phyloP scores from a whole-genome alignment of 2,113 vertebrate species.

The Chloroceryle aenea region DNA sequence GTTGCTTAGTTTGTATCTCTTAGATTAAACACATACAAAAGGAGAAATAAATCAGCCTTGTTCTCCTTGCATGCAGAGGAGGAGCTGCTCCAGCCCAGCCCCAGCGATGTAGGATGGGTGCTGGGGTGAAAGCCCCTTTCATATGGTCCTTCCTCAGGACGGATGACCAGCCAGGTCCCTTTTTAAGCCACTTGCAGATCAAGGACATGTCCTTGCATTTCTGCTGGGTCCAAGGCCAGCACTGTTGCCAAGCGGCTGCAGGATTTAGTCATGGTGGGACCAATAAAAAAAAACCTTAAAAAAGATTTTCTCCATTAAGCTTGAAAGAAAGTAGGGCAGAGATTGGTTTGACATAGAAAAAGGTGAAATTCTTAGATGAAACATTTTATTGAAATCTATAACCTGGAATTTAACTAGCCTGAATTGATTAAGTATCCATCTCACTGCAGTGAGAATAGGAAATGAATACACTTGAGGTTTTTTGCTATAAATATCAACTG shows the following conservation, averaged over 20 bases:
- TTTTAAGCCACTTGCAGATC: not conserved
- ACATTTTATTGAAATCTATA: not conserved
- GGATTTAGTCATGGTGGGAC: rapidly evolving
- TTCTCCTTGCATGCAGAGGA: not conserved
- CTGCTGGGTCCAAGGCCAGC: not conserved
- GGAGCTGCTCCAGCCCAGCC: not conserved
- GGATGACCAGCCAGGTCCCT: not conserved
- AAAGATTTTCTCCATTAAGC: not conserved
- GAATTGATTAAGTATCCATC: conserved; percentile 9
- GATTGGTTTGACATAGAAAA: conserved; percentile 5
- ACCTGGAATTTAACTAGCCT: conserved; percentile 4
- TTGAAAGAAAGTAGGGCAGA: not conserved
- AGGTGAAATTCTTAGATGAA: not conserved
- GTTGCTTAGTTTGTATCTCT: conserved; percentile 42
- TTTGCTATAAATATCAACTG: conserved; percentile 38
- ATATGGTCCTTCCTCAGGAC: not conserved
- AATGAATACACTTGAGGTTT: not conserved
- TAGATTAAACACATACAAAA: conserved; percentile 47
- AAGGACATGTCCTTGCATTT: not conserved
- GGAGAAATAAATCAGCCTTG: not conserved
- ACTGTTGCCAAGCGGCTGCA: not conserved
- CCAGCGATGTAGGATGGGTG: rapidly evolving
- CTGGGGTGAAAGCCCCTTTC: not conserved
- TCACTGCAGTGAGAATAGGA: conserved; percentile 13
- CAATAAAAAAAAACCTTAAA: not conserved